Conservation (phyloP, 1,140 invertebrate species). For the Vanessa atalanta region DNA sequence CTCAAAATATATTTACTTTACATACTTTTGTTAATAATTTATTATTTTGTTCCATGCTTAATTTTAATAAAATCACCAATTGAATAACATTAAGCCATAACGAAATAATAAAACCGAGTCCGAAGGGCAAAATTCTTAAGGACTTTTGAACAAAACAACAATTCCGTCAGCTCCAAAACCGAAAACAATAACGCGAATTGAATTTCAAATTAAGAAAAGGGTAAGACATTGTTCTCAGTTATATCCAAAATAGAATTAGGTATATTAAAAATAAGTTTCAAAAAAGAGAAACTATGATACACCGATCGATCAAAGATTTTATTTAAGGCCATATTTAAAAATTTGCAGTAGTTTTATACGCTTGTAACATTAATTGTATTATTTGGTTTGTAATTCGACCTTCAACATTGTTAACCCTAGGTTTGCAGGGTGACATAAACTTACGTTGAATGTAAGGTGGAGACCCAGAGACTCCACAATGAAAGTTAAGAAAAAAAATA, state of each 20-base stretch:
- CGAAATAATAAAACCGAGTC: background rate
- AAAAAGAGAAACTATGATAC: background rate
- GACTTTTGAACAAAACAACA: background rate
- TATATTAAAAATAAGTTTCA: background rate
- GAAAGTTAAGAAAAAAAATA: too few species aligned
- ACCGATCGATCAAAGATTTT: background rate
- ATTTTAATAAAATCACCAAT: background rate
- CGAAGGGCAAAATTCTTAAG: background rate
- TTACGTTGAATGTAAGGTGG: too few species aligned
- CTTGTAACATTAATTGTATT: too few species aligned
- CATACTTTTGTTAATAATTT: too few species aligned
- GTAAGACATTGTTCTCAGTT: conserved; percentile 1
- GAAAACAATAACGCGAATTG: conserved; percentile 3
- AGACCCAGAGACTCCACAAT: too few species aligned
- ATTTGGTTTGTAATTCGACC: too few species aligned
- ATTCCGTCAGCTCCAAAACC: background rate
- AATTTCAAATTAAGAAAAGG: background rate
- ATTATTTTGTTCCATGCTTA: too few species aligned
- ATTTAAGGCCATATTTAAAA: background rate
- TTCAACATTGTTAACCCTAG: too few species aligned
- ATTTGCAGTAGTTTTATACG: background rate
- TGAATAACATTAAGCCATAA: background rate
- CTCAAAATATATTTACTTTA: too few species aligned
- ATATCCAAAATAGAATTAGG: background rate
- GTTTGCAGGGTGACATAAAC: too few species aligned